phyloP scores from a whole-genome alignment of 2,888 invertebrate species.

The Tyria jacobaeae region DNA sequence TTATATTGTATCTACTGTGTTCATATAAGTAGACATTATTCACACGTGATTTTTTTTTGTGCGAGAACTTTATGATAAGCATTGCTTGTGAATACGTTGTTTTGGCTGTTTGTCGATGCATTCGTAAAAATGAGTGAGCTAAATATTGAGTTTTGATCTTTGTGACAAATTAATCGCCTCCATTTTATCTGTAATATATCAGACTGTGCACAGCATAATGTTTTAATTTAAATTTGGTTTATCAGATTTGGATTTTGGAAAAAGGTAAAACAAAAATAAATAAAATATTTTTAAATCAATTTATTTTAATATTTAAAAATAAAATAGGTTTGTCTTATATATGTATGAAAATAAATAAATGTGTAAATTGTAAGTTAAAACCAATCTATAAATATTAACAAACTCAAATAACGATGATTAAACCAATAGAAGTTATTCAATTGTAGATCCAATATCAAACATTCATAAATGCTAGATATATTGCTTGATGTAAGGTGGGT shows the following conservation, averaged over 20 bases:
- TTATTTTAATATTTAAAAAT: slow-evolving; percentile 55
- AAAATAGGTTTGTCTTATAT: slow-evolving; percentile 45
- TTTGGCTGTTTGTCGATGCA: slow-evolving; percentile 32
- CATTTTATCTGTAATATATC: slow-evolving; percentile 23
- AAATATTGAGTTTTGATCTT: slow-evolving; percentile 26
- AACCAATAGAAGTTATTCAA: slow-evolving; percentile 46
- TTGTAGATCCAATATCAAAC: slow-evolving; percentile 46
- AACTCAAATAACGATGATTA: slow-evolving; percentile 47
- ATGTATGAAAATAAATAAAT: slow-evolving; percentile 49
- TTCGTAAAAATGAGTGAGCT: slow-evolving; percentile 41
- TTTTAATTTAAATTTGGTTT: slow-evolving; percentile 37
- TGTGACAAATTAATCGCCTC: slow-evolving; percentile 28
- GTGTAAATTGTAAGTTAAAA: slow-evolving; percentile 39
- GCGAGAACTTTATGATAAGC: slow-evolving; percentile 47
- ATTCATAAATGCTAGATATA: slow-evolving; percentile 50
- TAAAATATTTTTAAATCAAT: slow-evolving; percentile 50
- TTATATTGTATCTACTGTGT: neutral
- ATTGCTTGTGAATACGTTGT: slow-evolving; percentile 46
- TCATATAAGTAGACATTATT: slow-evolving; percentile 18
- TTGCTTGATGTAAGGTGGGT: slow-evolving; percentile 80
- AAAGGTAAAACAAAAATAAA: slow-evolving; percentile 52
- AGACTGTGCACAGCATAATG: slow-evolving; percentile 32
- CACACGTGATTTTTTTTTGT: slow-evolving; percentile 40
- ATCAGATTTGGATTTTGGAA: slow-evolving; percentile 43
- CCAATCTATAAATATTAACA: slow-evolving; percentile 46